These are phyloP conservation scores for Monochamus saltuarius DNA, from an alignment of 1,140 invertebrate species.

Conservation along the genomic window DNA sequence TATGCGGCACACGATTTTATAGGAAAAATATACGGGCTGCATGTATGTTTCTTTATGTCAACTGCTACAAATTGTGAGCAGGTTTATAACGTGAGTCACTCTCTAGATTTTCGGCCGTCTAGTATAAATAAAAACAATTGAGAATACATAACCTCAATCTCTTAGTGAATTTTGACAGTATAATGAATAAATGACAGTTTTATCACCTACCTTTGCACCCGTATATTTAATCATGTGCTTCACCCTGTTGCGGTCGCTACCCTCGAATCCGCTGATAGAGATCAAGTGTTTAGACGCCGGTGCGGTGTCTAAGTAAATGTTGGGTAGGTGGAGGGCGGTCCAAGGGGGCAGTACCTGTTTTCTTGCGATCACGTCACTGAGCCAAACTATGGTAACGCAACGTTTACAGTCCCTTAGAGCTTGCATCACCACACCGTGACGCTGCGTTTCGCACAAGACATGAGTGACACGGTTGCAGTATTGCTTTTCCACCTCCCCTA, in stretches of 20 bases:
- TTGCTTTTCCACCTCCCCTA: conserved; percentile 76
- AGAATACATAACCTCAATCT: no score
- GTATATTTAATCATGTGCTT: conserved; percentile 80
- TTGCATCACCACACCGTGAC: conserved; percentile 84
- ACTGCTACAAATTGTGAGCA: no score
- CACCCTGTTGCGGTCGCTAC: conserved; percentile 77
- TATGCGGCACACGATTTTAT: no score
- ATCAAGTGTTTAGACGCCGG: conserved; percentile 72
- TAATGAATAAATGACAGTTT: not conserved
- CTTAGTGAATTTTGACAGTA: no score
- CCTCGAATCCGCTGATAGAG: conserved; percentile 82
- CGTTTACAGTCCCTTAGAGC: conserved; percentile 56
- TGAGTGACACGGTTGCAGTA: conserved; percentile 88
- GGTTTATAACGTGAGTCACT: no score
- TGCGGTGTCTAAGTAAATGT: conserved; percentile 75
- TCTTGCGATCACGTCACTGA: conserved; percentile 84
- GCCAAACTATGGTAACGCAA: conserved; percentile 92
- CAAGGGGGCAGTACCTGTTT: conserved; percentile 83
- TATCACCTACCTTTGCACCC: conserved; percentile 78
- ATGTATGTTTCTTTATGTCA: no score
- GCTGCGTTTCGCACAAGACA: conserved; percentile 86
- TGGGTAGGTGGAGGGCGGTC: conserved; percentile 88
- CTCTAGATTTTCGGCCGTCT: no score
- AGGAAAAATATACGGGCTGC: no score
- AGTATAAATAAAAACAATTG: no score